A percentile compares a stretch with the other conserved stretches of the same genome.
Evolutionary conservation across 2,797 vertebrate genomes (phyloP).

Genomic region (Gorsachius magnificus): DNA sequence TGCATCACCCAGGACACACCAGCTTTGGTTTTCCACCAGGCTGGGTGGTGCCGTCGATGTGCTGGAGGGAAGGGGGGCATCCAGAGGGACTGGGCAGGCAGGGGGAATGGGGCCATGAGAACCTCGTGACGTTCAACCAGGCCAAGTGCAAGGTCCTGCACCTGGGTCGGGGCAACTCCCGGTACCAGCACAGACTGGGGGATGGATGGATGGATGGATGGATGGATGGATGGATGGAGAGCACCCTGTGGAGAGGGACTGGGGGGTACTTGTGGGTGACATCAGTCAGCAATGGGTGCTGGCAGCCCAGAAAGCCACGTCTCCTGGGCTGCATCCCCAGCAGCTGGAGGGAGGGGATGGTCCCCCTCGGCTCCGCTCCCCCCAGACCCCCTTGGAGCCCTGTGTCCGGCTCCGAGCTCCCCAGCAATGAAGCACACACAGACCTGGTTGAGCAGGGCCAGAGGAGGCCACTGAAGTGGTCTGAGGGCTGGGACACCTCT

Average conservation of each 20-base stretch:
- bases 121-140: neutral
- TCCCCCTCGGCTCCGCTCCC: neutral
- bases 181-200: neutral
- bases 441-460: neutral
- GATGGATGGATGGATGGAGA: neutral
- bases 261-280: neutral
- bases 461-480: neutral
- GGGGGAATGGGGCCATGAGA: neutral
- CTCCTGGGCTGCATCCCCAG: neutral
- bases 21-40: neutral
- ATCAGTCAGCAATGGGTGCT: fast-evolving
- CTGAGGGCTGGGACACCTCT: neutral
- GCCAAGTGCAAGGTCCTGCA: neutral
- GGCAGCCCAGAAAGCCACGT: neutral
- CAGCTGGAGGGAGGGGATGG: neutral
- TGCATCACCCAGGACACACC: neutral
- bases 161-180: fast-evolving
- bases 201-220: neutral
- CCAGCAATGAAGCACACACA: neutral
- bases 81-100: neutral
- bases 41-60: fast-evolving
- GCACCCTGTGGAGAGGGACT: neutral
- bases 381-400: neutral
- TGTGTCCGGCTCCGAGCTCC: neutral
- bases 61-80: neutral